phyloP scores from a whole-genome alignment of 2,797 vertebrate species.

The Eupleurogrammus muticus region DNA sequence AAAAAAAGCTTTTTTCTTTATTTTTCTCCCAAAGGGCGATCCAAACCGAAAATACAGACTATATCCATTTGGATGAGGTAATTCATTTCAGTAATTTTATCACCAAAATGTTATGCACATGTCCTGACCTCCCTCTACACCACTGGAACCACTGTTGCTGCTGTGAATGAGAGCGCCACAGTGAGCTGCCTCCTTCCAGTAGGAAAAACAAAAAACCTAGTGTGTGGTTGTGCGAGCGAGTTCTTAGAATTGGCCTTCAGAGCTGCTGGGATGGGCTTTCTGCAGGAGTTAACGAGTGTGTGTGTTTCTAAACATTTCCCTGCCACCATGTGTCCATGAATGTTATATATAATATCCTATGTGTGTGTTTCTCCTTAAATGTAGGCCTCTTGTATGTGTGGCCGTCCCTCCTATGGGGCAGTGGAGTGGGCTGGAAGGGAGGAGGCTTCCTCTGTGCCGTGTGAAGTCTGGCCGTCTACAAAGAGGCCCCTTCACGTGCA shows the following conservation, averaged over 20 bases:
- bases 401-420: slow-evolving; percentile 58
- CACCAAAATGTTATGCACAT: slow-evolving; percentile 5
- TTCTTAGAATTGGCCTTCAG: slow-evolving; percentile 35
- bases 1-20: no score
- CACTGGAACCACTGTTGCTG: slow-evolving; percentile 9
- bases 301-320: slow-evolving; percentile 20
- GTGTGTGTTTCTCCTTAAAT: slow-evolving; percentile 29
- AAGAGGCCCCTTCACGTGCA: slow-evolving; percentile 70
- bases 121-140: slow-evolving; percentile 4
- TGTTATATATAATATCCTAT: slow-evolving; percentile 20
- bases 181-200: background rate
- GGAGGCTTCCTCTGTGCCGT: slow-evolving; percentile 48
- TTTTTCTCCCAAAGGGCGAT: no score
- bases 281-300: slow-evolving; percentile 39
- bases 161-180: slow-evolving; percentile 11
- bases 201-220: slow-evolving; percentile 4
- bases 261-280: slow-evolving; percentile 53
- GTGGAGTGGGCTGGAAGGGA: slow-evolving; percentile 50
- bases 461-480: slow-evolving; percentile 73
- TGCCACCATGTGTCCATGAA: slow-evolving; percentile 16
- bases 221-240: slow-evolving; percentile 26
- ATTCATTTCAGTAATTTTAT: slow-evolving; percentile 9
- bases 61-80: background rate
- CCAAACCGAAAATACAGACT: background rate
- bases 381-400: slow-evolving; percentile 35